Evolutionary conservation across 2,888 invertebrate genomes (phyloP).

Genomic region (Erebia epiphron): DNA sequence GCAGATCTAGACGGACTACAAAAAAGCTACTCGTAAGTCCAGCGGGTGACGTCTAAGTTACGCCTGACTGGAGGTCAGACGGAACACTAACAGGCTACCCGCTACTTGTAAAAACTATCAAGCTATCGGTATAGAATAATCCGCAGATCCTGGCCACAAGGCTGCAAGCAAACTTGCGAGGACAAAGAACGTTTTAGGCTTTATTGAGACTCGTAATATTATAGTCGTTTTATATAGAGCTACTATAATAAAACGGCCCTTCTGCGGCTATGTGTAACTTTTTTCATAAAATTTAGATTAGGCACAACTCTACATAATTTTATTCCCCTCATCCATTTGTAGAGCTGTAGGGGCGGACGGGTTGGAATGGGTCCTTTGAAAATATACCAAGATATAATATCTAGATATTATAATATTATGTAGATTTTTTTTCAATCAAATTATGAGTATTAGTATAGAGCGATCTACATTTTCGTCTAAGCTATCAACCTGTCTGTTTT

Average conservation of each 20-base stretch:
- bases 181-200: background rate
- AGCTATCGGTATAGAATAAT: too few species aligned
- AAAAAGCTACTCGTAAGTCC: too few species aligned
- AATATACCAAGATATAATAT: background rate
- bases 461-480: too few species aligned
- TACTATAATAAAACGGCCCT: background rate
- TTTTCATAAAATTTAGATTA: constrained; percentile 25
- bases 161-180: background rate
- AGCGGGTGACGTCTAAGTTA: too few species aligned
- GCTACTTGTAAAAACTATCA: too few species aligned
- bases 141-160: background rate
- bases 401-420: background rate
- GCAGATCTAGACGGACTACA: too few species aligned
- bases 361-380: constrained; percentile 6
- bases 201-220: background rate
- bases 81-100: too few species aligned
- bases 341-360: constrained; percentile 18
- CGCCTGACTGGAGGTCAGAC: too few species aligned
- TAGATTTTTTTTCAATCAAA: too few species aligned
- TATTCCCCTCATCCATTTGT: constrained; percentile 28
- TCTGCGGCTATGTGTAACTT: constrained; percentile 1
- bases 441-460: too few species aligned
- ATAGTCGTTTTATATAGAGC: background rate
- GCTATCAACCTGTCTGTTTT: too few species aligned
- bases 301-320: constrained; percentile 19